phyloP scores from a whole-genome alignment of 2,888 invertebrate genomes.

The Zaprionus lineosus region DNA sequence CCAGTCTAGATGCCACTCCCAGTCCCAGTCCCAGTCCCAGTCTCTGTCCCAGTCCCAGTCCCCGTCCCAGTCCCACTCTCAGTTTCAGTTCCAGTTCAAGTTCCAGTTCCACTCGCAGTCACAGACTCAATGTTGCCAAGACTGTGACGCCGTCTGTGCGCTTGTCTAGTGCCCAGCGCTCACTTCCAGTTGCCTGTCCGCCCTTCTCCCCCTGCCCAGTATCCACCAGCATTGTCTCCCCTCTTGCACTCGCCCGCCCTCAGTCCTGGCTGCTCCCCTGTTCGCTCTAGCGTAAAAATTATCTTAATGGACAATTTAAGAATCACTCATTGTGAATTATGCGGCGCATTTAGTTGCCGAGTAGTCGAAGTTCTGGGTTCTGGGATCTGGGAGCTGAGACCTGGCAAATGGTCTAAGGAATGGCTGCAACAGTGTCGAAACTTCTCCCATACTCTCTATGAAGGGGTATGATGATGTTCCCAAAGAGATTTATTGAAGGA shows the following conservation, averaged over 20 bases:
- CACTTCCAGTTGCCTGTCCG: slow-evolving; percentile 13
- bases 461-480: not conserved
- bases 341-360: slow-evolving; percentile 75
- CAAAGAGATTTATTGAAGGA: not conserved
- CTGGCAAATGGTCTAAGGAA: slow-evolving; percentile 47
- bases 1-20: not conserved
- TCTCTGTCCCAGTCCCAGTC: not conserved
- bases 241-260: not conserved
- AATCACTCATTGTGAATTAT: slow-evolving; percentile 81
- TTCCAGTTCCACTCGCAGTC: not conserved
- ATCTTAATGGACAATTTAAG: slow-evolving; percentile 80
- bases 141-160: slow-evolving; percentile 41
- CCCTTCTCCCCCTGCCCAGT: not conserved
- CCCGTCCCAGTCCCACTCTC: not conserved
- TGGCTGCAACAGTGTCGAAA: slow-evolving; percentile 55
- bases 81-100: slow-evolving; percentile 19
- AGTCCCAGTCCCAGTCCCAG: slow-evolving; percentile 18
- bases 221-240: not conserved
- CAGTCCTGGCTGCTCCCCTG: slow-evolving; percentile 29
- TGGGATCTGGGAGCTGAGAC: too few relatives aligned
- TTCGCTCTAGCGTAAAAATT: slow-evolving; percentile 71
- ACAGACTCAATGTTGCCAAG: slow-evolving; percentile 30
- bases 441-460: slow-evolving; percentile 21
- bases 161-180: slow-evolving; percentile 39
- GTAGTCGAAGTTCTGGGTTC: slow-evolving; percentile 54